phyloP scores from a whole-genome alignment of 1,140 invertebrate species.

The Cotesia glomerata region DNA sequence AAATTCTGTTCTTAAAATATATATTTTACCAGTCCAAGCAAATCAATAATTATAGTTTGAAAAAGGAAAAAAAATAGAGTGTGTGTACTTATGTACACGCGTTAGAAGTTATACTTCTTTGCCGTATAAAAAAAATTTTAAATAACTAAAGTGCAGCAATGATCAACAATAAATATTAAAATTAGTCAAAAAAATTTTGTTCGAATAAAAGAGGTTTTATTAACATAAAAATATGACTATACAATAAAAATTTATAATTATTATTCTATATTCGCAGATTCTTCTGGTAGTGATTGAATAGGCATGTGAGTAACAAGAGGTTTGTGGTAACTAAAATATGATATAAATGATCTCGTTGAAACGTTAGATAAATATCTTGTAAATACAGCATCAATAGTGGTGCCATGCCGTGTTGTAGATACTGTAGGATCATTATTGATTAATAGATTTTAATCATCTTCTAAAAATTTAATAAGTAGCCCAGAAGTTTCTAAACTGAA shows the following conservation, averaged over 20 bases:
- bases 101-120: constrained; percentile 5
- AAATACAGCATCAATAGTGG: constrained; percentile 14
- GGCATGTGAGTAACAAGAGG: constrained; percentile 5
- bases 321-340: constrained; percentile 7
- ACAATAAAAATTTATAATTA: not conserved
- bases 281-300: constrained; percentile 4
- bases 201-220: not conserved
- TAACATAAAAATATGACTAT: not conserved
- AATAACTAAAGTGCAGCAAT: not conserved
- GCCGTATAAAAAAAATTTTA: not conserved
- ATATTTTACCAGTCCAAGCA: no score
- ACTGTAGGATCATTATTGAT: not conserved
- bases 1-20: no score
- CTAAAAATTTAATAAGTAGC: not conserved
- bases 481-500: not conserved
- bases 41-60: no score
- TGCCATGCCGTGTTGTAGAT: constrained; percentile 2
- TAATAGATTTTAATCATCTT: constrained; percentile 3
- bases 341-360: not conserved
- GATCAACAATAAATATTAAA: not conserved
- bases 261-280: not conserved
- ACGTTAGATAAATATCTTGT: not conserved
- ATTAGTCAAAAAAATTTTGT: not conserved
- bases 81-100: not conserved
- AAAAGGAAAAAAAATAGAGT: not conserved